phyloP scores from a whole-genome alignment of 1,140 invertebrate species.

The Globodera rostochiensis region DNA sequence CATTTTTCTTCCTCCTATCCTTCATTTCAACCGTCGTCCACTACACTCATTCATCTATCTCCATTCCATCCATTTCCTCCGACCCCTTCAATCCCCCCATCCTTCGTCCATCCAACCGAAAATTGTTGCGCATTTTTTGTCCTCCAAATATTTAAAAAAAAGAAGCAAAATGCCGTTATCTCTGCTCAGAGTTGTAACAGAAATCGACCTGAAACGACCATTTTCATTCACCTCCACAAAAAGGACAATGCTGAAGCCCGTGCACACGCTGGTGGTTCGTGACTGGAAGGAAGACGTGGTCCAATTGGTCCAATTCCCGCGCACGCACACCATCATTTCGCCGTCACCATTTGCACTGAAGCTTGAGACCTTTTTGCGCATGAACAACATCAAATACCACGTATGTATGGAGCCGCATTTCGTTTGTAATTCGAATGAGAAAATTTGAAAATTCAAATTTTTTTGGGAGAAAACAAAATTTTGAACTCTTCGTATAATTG shows the following conservation, averaged over 20 bases:
- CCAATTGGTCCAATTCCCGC: conserved; percentile 88
- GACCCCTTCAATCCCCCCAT: not conserved
- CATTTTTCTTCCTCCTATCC: too few species aligned
- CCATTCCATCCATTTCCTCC: not conserved
- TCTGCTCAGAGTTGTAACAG: not conserved
- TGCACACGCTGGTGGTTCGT: conserved; percentile 30
- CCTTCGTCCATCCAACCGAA: not conserved
- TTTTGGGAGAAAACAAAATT: not conserved
- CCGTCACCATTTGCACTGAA: conserved; percentile 88
- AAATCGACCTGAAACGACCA: not conserved
- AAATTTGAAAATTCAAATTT: too few species aligned
- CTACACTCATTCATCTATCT: not conserved
- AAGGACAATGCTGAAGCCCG: conserved; percentile 16
- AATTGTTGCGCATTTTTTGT: conserved; percentile 7
- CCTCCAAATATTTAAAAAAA: not conserved
- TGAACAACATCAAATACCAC: conserved; percentile 65
- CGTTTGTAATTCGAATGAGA: too few species aligned
- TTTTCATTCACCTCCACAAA: conserved; percentile 1
- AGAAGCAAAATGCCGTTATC: not conserved
- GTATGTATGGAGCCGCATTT: not conserved
- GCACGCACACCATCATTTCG: conserved; percentile 79
- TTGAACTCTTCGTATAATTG: not conserved
- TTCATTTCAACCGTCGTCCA: too few species aligned
- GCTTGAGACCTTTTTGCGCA: conserved; percentile 88
- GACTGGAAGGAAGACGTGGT: conserved; percentile 89